Conservation (phyloP, 2,113 vertebrate species). For the Sebastes schlegelii region DNA sequence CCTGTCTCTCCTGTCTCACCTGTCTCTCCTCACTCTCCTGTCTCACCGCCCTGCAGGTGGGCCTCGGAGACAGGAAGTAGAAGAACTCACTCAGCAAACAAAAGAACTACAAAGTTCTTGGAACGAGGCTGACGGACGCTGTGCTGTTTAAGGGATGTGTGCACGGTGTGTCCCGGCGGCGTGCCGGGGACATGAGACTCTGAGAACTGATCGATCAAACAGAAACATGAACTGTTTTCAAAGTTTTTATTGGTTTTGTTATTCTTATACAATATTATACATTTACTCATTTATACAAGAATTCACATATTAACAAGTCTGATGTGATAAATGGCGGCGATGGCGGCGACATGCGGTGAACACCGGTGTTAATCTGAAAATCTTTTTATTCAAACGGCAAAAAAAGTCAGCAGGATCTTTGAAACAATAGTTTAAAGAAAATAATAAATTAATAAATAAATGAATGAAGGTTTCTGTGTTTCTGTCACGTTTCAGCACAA, state of each 20-base stretch:
- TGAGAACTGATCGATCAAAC: not conserved
- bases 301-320: constrained; percentile 89
- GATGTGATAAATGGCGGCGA: not conserved
- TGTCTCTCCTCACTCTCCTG: too few relatives aligned
- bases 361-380: not conserved
- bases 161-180: too few relatives aligned
- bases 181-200: too few relatives aligned
- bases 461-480: not conserved
- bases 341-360: not conserved
- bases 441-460: constrained; percentile 53
- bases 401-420: not conserved
- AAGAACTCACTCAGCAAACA: not conserved
- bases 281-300: constrained; percentile 89
- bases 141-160: too few relatives aligned
- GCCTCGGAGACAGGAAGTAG: constrained; percentile 2
- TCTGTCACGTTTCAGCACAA: constrained; percentile 28
- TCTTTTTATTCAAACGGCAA: not conserved
- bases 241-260: constrained; percentile 80
- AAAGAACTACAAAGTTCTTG: not conserved
- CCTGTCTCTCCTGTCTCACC: too few relatives aligned
- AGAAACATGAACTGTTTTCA: not conserved
- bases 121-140: too few relatives aligned
- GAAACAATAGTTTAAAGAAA: not conserved
- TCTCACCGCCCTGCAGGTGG: constrained; percentile 12
- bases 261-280: constrained; percentile 87